Evolutionary conservation across 2,888 invertebrate genomes (phyloP).

Genomic region (Pseudococcus viburni): DNA sequence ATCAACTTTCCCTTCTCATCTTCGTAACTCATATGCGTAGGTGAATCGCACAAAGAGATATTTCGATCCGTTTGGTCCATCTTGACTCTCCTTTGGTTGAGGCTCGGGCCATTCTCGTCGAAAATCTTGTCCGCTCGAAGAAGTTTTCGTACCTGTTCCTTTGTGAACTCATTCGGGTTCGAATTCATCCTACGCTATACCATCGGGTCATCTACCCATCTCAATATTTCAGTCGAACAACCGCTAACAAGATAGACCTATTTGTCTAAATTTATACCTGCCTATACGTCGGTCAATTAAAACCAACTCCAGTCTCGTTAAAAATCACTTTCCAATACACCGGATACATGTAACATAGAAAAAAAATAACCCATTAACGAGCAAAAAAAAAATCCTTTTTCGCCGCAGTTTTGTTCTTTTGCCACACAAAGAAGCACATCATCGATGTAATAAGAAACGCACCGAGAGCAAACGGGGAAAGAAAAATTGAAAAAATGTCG

Average conservation of each 20-base stretch:
- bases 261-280: too few species aligned
- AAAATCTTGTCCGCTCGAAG: neutral
- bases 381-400: neutral
- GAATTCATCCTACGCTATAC: neutral
- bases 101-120: neutral
- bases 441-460: neutral
- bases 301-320: too few species aligned
- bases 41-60: neutral
- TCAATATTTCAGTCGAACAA: too few species aligned
- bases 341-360: too few species aligned
- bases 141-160: neutral
- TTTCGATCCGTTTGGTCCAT: neutral
- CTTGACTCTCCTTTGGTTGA: neutral
- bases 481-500: conserved; percentile 32
- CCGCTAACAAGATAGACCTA: too few species aligned
- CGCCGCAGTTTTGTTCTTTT: neutral
- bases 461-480: neutral
- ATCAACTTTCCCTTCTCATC: neutral
- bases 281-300: too few species aligned
- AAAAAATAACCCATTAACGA: neutral
- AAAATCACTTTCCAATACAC: too few species aligned
- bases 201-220: too few species aligned
- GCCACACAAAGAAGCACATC: neutral
- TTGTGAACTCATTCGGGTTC: neutral
- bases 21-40: neutral